Percentiles rank a stretch among this genome's conserved stretches.
phyloP scores from a whole-genome alignment of 1,140 invertebrate species.

The Trichonephila inaurata region DNA sequence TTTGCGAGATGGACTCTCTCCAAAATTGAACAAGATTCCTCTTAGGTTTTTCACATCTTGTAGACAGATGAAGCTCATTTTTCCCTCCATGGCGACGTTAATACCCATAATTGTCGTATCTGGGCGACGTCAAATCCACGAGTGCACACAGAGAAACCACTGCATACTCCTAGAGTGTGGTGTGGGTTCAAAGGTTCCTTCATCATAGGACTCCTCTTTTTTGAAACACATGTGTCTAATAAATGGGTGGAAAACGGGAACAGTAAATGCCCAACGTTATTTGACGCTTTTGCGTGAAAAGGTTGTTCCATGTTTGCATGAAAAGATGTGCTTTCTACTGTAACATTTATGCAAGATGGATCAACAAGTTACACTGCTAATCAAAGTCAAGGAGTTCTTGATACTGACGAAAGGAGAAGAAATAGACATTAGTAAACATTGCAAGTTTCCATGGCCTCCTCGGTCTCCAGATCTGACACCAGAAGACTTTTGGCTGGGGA shows the following conservation, averaged over 20 bases:
- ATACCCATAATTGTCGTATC: not conserved
- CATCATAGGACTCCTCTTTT: not conserved
- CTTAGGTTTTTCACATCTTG: not conserved
- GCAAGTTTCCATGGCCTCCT: too few species aligned
- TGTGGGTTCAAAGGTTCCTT: not conserved
- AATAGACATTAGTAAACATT: too few species aligned
- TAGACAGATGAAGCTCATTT: constrained; percentile 9
- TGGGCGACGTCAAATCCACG: not conserved
- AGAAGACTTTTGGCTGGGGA: too few species aligned
- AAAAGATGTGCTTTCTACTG: too few species aligned
- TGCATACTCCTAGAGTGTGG: not conserved
- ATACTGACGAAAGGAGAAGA: too few species aligned
- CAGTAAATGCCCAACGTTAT: not conserved
- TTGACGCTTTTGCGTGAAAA: not conserved
- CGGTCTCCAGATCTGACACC: too few species aligned
- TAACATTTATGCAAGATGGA: too few species aligned
- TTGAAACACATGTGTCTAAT: not conserved
- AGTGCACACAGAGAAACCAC: not conserved
- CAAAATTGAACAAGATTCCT: not conserved
- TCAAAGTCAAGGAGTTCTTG: too few species aligned
- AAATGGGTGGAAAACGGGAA: not conserved
- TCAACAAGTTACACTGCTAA: too few species aligned
- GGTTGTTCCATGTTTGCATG: not conserved
- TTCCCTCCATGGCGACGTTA: not conserved
- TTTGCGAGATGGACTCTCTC: not conserved